Conservation (phyloP, 2,888 invertebrate species). For the Leptinotarsa juncta region DNA sequence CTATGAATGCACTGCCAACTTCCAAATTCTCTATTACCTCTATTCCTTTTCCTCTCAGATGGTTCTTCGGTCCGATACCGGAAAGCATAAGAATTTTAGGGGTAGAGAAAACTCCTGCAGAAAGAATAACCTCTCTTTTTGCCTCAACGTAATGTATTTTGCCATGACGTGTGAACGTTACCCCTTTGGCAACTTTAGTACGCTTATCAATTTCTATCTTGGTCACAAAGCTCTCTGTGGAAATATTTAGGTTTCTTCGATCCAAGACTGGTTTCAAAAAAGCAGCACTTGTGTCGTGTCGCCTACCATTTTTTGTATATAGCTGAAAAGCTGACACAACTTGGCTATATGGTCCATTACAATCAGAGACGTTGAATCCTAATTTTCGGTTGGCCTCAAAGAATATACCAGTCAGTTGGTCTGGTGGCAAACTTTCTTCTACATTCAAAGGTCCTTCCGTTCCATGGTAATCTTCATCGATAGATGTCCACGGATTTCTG, state of each 20-base stretch:
- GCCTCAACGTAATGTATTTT: constrained; percentile 69
- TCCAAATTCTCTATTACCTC: constrained; percentile 75
- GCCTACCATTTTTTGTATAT: constrained; percentile 72
- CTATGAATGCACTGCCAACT: constrained; percentile 82
- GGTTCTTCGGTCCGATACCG: constrained; percentile 77
- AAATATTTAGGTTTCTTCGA: constrained; percentile 75
- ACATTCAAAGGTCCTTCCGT: constrained; percentile 37
- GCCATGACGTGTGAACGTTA: constrained; percentile 74
- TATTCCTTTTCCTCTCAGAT: constrained; percentile 72
- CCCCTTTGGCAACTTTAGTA: constrained; percentile 72
- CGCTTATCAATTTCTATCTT: constrained; percentile 70
- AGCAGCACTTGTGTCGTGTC: constrained; percentile 82
- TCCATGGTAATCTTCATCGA: constrained; percentile 3
- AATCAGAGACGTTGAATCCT: constrained; percentile 76
- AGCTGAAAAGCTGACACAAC: constrained; percentile 73
- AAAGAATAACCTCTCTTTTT: constrained; percentile 79
- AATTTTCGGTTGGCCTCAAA: constrained; percentile 72
- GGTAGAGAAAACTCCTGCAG: constrained; percentile 83
- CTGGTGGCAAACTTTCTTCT: constrained; percentile 25
- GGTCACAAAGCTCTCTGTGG: constrained; percentile 75
- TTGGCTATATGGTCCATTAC: constrained; percentile 72
- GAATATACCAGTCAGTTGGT: constrained; percentile 7
- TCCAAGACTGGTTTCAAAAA: constrained; percentile 76
- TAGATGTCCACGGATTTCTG: constrained; percentile 1
- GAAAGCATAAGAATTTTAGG: constrained; percentile 87